A percentile compares a stretch with the other conserved stretches of the same genome.
phyloP scores from a whole-genome alignment of 2,113 vertebrate species.

The Silurus meridionalis region DNA sequence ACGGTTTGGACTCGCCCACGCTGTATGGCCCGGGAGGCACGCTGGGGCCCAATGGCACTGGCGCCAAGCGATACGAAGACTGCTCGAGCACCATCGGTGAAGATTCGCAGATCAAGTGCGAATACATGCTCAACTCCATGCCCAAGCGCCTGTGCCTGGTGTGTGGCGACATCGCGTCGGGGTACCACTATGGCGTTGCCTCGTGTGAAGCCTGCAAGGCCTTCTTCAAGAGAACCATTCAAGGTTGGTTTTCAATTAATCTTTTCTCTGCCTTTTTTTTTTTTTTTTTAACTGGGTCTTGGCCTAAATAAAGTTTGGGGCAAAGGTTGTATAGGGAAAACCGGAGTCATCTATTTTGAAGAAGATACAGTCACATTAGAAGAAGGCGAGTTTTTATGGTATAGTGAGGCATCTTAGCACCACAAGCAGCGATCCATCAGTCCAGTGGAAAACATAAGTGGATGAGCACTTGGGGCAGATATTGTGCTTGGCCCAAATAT shows the following conservation, averaged over 20 bases:
- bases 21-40: constrained; percentile 89
- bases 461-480: constrained; percentile 66
- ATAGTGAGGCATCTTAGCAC: background rate
- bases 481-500: constrained; percentile 63
- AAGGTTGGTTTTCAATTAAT: constrained; percentile 83
- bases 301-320: constrained; percentile 30
- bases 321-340: background rate
- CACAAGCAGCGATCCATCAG: background rate
- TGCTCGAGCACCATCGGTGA: constrained; percentile 97
- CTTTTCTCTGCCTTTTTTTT: constrained; percentile 51
- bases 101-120: constrained; percentile 99
- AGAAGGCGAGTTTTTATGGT: background rate
- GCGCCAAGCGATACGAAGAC: constrained; percentile 95
- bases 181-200: constrained; percentile 98
- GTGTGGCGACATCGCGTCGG: constrained; percentile 97
- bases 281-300: background rate
- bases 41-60: constrained; percentile 85
- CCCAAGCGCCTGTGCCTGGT: constrained; percentile 99
- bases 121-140: constrained; percentile 99
- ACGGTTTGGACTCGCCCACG: constrained; percentile 96
- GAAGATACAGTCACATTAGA: background rate
- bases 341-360: background rate
- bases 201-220: constrained; percentile 99
- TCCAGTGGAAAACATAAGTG: constrained; percentile 8
- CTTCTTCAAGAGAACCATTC: constrained; percentile 99